phyloP scores from a whole-genome alignment of 2,113 vertebrate species.

The Erinaceus europaeus region DNA sequence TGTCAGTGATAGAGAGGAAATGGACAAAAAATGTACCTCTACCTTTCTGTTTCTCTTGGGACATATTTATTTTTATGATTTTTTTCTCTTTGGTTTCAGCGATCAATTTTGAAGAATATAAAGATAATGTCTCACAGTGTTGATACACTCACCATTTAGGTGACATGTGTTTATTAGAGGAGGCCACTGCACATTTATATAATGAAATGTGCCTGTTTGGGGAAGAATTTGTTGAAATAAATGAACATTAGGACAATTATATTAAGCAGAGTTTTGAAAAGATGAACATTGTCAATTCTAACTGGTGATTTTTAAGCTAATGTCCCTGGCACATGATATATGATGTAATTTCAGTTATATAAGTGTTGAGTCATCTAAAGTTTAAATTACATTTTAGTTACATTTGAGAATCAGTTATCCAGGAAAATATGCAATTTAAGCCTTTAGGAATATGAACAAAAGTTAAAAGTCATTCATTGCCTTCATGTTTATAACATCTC shows the following conservation, averaged over 20 bases:
- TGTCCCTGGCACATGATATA: background rate
- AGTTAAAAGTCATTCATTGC: background rate
- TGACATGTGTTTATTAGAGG: background rate
- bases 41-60: background rate
- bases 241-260: background rate
- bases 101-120: background rate
- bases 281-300: background rate
- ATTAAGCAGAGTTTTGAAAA: background rate
- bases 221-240: background rate
- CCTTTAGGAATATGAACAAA: constrained; percentile 36
- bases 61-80: background rate
- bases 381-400: constrained; percentile 41
- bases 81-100: background rate
- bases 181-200: background rate
- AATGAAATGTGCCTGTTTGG: background rate
- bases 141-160: background rate
- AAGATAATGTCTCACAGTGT: background rate
- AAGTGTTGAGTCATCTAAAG: background rate
- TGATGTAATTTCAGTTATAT: background rate
- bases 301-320: background rate
- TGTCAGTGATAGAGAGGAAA: background rate
- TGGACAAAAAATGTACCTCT: background rate
- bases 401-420: background rate
- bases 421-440: constrained; percentile 14
- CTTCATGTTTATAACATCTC: background rate